Conservation (phyloP, 2,113 vertebrate species). For the Xenotilapia flavipinnis region DNA sequence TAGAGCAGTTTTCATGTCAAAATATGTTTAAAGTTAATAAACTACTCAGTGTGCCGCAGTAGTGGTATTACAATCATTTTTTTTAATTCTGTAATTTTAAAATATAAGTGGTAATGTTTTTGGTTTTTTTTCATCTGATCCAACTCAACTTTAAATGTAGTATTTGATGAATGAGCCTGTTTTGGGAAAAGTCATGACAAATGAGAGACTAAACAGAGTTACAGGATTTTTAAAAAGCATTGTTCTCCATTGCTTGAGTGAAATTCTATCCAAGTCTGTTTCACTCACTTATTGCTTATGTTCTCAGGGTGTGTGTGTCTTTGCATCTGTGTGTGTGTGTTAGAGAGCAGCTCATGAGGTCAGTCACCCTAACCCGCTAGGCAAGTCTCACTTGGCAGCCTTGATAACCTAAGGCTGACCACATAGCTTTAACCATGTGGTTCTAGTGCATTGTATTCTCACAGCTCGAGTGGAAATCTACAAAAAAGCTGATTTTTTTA, state of each 20-base stretch:
- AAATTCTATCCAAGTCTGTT: neutral
- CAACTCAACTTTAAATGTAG: accelerated
- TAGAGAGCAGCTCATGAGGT: neutral
- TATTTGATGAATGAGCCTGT: accelerated
- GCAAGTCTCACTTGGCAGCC: neutral
- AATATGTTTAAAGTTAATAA: neutral
- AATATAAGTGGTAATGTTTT: neutral
- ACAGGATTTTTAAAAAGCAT: neutral
- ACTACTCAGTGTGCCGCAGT: neutral
- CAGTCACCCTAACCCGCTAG: accelerated
- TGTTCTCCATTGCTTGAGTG: neutral
- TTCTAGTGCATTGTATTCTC: neutral
- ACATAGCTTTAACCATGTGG: neutral
- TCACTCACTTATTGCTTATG: neutral
- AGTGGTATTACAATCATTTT: neutral
- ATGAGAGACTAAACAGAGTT: neutral
- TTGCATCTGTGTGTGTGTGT: neutral
- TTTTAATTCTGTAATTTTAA: neutral
- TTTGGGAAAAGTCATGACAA: neutral
- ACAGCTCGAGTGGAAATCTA: neutral
- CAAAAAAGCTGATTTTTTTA: accelerated
- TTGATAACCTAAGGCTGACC: neutral
- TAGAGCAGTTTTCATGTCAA: neutral
- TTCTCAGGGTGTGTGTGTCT: neutral
- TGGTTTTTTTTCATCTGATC: accelerated